Conservation (phyloP, 2,113 vertebrate genomes). For the Rutilus rutilus region DNA sequence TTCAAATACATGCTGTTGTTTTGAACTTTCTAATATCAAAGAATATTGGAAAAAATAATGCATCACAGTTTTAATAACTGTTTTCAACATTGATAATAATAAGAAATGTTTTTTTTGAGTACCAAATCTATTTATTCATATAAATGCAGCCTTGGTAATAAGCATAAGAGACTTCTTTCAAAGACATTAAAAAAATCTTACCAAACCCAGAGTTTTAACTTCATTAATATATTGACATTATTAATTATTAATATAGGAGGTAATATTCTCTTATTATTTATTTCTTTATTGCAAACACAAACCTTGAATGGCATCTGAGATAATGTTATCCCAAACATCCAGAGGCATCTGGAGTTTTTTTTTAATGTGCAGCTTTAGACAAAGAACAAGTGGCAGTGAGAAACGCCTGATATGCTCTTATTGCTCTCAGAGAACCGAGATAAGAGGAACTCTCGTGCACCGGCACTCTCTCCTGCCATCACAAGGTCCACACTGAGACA, state of each 20-base stretch:
- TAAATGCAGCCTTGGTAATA: neutral
- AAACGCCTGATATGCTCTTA: constrained; percentile 32
- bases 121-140: neutral
- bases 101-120: neutral
- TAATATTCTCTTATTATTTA: neutral
- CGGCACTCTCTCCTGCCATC: neutral
- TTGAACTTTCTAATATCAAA: no score
- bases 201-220: neutral
- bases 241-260: neutral
- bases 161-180: neutral
- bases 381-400: constrained; percentile 33
- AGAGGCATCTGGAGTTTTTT: neutral
- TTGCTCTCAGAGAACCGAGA: constrained; percentile 44
- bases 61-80: neutral
- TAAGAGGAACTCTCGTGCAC: constrained; percentile 28
- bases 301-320: constrained; percentile 24
- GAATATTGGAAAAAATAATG: neutral
- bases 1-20: neutral
- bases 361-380: constrained; percentile 3
- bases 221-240: neutral
- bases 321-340: constrained; percentile 17
- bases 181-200: neutral
- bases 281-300: neutral
- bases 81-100: neutral
- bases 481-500: constrained; percentile 32